A percentile compares a stretch with the other conserved stretches of the same genome.
Evolutionary conservation across 2,888 invertebrate genomes (phyloP).

Genomic region (Conus canariensis): DNA sequence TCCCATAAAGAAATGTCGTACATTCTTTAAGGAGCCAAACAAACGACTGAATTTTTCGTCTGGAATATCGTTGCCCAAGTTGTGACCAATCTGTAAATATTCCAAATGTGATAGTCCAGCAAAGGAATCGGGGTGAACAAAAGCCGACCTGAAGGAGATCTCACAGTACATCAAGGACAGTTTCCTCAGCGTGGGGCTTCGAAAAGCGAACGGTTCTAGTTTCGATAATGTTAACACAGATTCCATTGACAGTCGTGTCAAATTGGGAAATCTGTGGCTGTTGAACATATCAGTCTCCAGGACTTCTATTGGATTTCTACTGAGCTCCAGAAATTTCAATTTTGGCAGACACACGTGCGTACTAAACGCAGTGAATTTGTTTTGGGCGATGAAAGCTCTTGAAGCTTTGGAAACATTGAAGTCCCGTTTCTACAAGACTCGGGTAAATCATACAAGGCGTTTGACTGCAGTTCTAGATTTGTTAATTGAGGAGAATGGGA

Average conservation of each 20-base stretch:
- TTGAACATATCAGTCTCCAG: not conserved
- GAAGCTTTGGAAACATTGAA: not conserved
- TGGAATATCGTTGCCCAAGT: not conserved
- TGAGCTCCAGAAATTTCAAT: not conserved
- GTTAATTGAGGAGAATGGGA: not conserved
- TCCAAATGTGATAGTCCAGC: not conserved
- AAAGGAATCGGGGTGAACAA: not conserved
- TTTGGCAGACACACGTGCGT: not conserved
- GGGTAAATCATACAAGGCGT: constrained; percentile 38
- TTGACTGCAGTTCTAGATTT: constrained; percentile 32
- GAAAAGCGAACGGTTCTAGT: not conserved
- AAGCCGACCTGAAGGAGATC: not conserved
- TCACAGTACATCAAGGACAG: not conserved
- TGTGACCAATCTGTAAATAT: not conserved
- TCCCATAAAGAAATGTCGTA: not conserved
- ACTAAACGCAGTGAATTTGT: not conserved
- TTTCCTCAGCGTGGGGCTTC: too few relatives aligned
- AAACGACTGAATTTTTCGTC: not conserved
- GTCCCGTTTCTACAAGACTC: constrained; percentile 23
- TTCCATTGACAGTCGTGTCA: not conserved
- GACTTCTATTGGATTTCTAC: not conserved
- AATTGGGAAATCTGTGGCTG: not conserved
- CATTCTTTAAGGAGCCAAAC: not conserved
- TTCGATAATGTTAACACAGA: not conserved
- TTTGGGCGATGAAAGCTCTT: not conserved